Evolutionary conservation across 2,888 invertebrate species (phyloP), one percentile per base, ranked within the genome.

Genomic region (Pheosia gnoma): DNA sequence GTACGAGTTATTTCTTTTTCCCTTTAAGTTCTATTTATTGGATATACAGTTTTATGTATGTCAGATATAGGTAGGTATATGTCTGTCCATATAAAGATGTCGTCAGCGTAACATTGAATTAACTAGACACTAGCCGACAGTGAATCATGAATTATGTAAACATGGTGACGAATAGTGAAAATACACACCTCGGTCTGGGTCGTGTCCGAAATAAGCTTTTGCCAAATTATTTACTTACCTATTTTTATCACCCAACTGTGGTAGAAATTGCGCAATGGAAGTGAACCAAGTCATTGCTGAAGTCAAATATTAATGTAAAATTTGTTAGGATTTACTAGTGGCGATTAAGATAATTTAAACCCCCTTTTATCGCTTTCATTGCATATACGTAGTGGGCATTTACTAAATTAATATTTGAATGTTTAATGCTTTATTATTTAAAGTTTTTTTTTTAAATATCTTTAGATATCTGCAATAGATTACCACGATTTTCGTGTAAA

Each of bases 101-200:
- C 53, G 53, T 37, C 53, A 53, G 51, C 25, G 8, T 51, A 13
- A 7, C 51, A 51, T 51, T 25, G 13, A 53, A 53, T 47, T 47
- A 53, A 53, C 37, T 37, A 53, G 37, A 53, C 53, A 53, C 9
- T 11, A n/a, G 41, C 25, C 25, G 13, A n/a, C 4, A n/a, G 25
- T 81, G 80, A 83, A 66, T 79, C 80, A 80, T 71, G 60, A 69
- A 62, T 85, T 80, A 84, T 81, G 83, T 78, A 81, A 83, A 85
- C 74, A 73, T 59, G 25, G 78, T 83, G 83, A 85, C 83, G 77
- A 84, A 82, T 78, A 69, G 79, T 66, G 79, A 83, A 82, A 80
- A 79, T 71, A 68, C 60, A 59, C 51, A 63, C 63, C 60, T 58
- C 65, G 55, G 72, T 75, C 75, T 78, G 62, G 74, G 77, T 71